A percentile compares a stretch with the other conserved stretches of the same genome.
Conservation (phyloP, 2,113 vertebrate genomes). For the Addax nasomaculatus region DNA sequence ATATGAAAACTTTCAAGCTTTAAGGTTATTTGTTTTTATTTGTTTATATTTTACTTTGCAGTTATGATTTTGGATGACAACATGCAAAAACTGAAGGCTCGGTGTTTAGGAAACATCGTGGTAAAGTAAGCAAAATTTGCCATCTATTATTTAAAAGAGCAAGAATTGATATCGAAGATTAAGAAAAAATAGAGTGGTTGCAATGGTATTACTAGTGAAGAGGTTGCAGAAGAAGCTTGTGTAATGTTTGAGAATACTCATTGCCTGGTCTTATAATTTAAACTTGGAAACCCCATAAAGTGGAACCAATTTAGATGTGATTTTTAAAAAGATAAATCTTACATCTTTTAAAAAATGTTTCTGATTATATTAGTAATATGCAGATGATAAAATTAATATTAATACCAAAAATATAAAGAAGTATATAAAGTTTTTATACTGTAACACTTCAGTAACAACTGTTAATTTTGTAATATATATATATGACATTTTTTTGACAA, state of each 20-base stretch:
- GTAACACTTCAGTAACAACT: not conserved
- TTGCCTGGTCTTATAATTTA: not conserved
- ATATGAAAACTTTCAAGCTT: not conserved
- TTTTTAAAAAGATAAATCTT: not conserved
- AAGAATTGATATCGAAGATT: not conserved
- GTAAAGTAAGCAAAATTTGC: conserved; percentile 88
- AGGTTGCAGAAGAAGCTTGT: not conserved
- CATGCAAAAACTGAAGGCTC: conserved; percentile 86
- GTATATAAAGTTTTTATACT: not conserved
- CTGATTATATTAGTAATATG: not conserved
- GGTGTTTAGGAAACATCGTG: conserved; percentile 94
- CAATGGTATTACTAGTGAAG: not conserved
- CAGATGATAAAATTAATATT: not conserved
- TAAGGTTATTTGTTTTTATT: not conserved
- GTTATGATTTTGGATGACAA: conserved; percentile 92
- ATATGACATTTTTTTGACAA: not conserved
- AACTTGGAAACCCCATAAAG: not conserved
- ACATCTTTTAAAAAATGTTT: not conserved
- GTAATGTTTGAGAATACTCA: not conserved
- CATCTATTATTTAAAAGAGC: not conserved
- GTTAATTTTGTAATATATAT: not conserved
- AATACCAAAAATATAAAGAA: not conserved
- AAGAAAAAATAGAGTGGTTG: not conserved
- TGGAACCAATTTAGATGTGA: not conserved
- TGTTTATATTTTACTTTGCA: conserved; percentile 71